These are phyloP conservation scores for Zoanthus sansibaricus DNA, from an alignment of 92 coral and sea anemone species.

Conservation along the genomic window DNA sequence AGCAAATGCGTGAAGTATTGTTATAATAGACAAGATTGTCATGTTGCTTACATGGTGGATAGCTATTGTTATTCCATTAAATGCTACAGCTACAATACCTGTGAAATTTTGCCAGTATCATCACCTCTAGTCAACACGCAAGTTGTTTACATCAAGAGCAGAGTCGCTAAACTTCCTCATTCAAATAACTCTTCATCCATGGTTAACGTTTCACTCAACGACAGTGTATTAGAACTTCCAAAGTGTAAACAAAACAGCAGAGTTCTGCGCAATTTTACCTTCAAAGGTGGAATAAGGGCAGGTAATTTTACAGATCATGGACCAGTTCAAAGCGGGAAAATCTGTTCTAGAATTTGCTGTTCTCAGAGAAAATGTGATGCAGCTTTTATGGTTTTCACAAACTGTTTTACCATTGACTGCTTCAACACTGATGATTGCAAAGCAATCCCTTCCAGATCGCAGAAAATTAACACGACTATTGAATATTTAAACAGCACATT, in stretches of 20 bases:
- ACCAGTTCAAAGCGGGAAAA: slow-evolving; percentile 73
- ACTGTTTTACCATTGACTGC: slow-evolving; percentile 91
- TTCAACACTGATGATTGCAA: slow-evolving; percentile 76
- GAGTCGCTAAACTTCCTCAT: slow-evolving; percentile 69
- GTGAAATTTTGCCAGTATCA: slow-evolving; percentile 81
- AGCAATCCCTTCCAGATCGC: slow-evolving; percentile 81
- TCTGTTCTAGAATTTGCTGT: slow-evolving; percentile 88
- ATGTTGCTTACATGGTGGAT: slow-evolving; percentile 87
- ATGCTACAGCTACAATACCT: slow-evolving; percentile 87
- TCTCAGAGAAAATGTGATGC: slow-evolving; percentile 85
- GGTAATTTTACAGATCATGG: slow-evolving; percentile 97
- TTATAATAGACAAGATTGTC: slow-evolving; percentile 67
- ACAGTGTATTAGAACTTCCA: slow-evolving; percentile 17
- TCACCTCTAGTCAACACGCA: slow-evolving; percentile 72
- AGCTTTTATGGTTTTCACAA: slow-evolving; percentile 87
- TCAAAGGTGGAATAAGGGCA: slow-evolving; percentile 91
- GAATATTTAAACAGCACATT: slow-evolving; percentile 70
- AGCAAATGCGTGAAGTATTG: slow-evolving; percentile 76
- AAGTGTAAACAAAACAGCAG: slow-evolving; percentile 68
- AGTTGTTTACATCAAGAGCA: slow-evolving; percentile 74
- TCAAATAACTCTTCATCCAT: slow-evolving; percentile 5
- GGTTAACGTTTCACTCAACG: background rate
- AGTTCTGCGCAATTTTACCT: slow-evolving; percentile 83
- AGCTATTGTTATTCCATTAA: slow-evolving; percentile 80
- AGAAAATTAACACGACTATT: slow-evolving; percentile 74